Conservation (phyloP, 2,113 vertebrate species). For the Fukomys damarensis region DNA sequence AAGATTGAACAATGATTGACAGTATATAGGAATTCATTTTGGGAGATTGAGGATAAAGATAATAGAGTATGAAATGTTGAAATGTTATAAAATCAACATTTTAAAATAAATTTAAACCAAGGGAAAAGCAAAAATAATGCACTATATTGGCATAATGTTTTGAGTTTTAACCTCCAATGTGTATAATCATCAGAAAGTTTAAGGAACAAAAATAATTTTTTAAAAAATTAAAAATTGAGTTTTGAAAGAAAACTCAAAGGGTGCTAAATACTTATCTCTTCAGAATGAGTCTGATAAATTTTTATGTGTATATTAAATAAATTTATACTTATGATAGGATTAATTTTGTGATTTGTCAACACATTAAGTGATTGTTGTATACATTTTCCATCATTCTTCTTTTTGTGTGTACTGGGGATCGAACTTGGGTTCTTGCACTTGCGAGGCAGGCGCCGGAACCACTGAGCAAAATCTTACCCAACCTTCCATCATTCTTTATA, state of each 20-base stretch:
- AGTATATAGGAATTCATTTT: conserved; percentile 73
- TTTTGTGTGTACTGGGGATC: no score
- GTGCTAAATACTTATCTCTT: background rate
- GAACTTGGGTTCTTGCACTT: no score
- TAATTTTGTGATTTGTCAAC: background rate
- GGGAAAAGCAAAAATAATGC: background rate
- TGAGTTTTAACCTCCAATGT: background rate
- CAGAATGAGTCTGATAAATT: background rate
- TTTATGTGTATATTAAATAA: conserved; percentile 27
- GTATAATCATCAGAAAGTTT: background rate
- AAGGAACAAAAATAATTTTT: background rate
- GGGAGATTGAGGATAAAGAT: conserved; percentile 48
- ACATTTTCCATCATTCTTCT: background rate
- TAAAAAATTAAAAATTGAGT: background rate
- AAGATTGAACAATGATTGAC: conserved; percentile 73
- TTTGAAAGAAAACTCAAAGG: background rate
- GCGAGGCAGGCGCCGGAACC: no score
- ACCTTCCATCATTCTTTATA: background rate
- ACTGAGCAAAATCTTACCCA: no score
- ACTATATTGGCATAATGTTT: background rate
- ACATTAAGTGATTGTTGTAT: background rate
- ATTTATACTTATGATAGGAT: background rate
- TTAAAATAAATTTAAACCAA: conserved; percentile 24
- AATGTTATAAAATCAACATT: conserved; percentile 40
- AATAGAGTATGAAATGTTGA: conserved; percentile 64